Conservation (phyloP, 2,113 vertebrate species). For the Chlorocebus sabaeus region DNA sequence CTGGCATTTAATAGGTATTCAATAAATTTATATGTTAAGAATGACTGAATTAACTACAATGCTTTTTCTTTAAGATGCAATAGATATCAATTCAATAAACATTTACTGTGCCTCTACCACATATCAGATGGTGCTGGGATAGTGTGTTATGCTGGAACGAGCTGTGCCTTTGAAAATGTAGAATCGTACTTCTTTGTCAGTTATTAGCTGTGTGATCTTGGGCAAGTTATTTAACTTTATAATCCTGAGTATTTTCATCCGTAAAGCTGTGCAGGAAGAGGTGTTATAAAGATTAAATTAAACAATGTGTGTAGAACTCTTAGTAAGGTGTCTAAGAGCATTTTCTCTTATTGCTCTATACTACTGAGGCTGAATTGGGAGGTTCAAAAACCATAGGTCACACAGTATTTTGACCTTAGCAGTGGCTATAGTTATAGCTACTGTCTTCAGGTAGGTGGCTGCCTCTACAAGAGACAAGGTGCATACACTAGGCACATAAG, state of each 20-base stretch:
- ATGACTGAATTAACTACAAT: background rate
- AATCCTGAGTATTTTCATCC: conserved; percentile 29
- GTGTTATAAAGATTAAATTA: background rate
- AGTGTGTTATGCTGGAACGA: background rate
- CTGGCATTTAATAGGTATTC: conserved; percentile 9
- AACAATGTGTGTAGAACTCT: background rate
- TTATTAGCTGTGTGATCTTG: conserved; percentile 24
- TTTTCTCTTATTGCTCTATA: too few species aligned
- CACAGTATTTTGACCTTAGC: too few species aligned
- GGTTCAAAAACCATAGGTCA: too few species aligned
- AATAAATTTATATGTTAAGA: conserved; percentile 26
- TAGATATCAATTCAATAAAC: background rate
- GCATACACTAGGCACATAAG: too few species aligned
- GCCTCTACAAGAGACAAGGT: too few species aligned
- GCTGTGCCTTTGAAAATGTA: background rate
- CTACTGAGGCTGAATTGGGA: too few species aligned
- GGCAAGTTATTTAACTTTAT: conserved; percentile 3
- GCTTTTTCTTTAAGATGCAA: conserved; percentile 37
- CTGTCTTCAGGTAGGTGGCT: too few species aligned
- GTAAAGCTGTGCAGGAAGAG: background rate
- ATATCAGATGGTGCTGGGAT: background rate
- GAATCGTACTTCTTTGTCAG: conserved; percentile 4
- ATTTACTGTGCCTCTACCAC: background rate
- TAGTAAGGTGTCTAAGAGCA: background rate
- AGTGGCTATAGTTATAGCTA: too few species aligned